phyloP scores from a whole-genome alignment of 2,113 vertebrate species.

The Catharus bicknelli region DNA sequence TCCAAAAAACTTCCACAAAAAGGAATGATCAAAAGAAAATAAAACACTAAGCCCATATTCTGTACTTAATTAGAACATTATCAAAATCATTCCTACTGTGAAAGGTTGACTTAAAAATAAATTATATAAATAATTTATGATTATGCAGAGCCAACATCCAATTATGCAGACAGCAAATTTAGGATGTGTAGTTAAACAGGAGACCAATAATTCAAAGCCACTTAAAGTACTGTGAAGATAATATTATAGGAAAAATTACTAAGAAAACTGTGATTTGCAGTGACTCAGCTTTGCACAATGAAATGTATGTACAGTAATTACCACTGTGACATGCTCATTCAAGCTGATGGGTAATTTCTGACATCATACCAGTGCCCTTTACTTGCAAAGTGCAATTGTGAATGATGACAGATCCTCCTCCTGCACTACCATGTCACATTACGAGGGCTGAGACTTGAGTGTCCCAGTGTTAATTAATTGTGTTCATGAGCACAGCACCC shows the following conservation, averaged over 20 bases:
- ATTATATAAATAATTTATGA: neutral
- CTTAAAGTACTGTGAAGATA: neutral
- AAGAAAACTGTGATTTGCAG: neutral
- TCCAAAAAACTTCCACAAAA: neutral
- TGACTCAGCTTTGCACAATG: neutral
- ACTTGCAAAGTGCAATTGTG: neutral
- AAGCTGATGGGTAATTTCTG: neutral
- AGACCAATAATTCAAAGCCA: neutral
- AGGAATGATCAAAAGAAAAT: neutral
- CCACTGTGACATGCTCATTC: neutral
- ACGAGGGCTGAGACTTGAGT: neutral
- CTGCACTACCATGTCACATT: neutral
- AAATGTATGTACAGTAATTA: neutral
- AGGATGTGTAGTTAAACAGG: neutral
- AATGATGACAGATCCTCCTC: neutral
- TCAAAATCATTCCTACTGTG: neutral
- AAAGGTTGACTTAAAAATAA: neutral
- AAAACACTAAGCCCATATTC: neutral
- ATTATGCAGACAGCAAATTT: neutral
- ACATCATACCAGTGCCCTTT: neutral
- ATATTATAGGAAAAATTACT: neutral
- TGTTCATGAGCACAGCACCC: neutral
- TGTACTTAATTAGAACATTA: neutral
- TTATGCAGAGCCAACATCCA: neutral
- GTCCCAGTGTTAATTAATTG: neutral